Base-by-base conservation (phyloP, 1,140 invertebrate species). In the Bradynema listronoti region DNA sequence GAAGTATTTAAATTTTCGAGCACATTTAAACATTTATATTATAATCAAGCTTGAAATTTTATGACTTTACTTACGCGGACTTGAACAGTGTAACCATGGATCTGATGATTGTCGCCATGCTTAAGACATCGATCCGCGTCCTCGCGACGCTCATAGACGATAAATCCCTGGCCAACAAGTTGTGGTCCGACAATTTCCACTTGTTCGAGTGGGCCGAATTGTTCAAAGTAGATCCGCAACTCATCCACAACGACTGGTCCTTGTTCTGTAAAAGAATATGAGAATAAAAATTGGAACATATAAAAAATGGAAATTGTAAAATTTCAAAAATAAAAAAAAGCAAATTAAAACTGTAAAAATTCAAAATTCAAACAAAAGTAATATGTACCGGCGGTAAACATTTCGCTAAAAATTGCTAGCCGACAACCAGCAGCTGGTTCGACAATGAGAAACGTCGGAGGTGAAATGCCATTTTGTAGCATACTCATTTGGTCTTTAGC, bases 401-500 rank as follows among this genome's bases (percentile, higher is more conserved):
- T 36, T 16, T 11, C 14, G 56, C 67, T 69, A 27, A 69, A 73
- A 19, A 69, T 42, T n/a, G 34, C 54, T 11, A 70, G 30, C 55
- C 72, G 72, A 43, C 68, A 72, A 11, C 56, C 69, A 22, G 56
- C 36, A 27, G 66, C 39, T 14, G 68, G 70, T n/a, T 70, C 66
- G 34, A 25, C 43, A 34, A 72, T 69, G 19, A 70, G 65, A 51
- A 70, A 70, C 29, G 65, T 45, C 30, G 68, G 68, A 29, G 68
- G 70, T 33, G 63, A 66, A 29, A 32, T 72, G 6, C 59, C 33
- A 5, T 65, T 61, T 16, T 57, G 56, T 34, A 70, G 27, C 2
- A 65, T 64, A 25, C 62, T 55, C 69, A 71, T 71, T 39, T 73
- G 75, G 86, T 90, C 66, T 72, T 90, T 84, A 1, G 93, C 92